Evolutionary conservation across 1,140 invertebrate genomes (phyloP).

Genomic region (Aphaenogaster rudis): DNA sequence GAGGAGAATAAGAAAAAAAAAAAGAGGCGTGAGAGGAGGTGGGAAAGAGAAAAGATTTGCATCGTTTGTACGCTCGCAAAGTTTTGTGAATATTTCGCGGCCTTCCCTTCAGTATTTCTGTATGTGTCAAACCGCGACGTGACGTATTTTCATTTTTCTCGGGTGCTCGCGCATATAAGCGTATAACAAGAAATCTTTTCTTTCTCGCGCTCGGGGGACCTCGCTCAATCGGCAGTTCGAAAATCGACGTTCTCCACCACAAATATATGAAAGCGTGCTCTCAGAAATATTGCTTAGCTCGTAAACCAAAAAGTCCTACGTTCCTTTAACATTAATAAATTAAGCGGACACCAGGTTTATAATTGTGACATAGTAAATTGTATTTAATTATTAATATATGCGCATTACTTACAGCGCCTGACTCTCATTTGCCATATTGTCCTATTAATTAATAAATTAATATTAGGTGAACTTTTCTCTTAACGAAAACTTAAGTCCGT

Average conservation of each 20-base stretch:
- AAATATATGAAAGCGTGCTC: neutral
- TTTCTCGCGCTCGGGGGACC: neutral
- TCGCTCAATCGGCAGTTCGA: slow-evolving; percentile 43
- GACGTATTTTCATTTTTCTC: slow-evolving; percentile 71
- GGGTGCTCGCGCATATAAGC: neutral
- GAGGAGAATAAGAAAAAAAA: slow-evolving; percentile 28
- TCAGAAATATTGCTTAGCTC: neutral
- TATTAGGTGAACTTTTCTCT: neutral
- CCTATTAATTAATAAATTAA: too few relatives aligned
- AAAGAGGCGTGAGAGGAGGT: too few relatives aligned
- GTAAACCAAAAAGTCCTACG: neutral
- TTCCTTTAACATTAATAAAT: neutral
- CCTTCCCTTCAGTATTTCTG: slow-evolving; percentile 9
- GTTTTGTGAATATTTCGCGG: slow-evolving; percentile 58
- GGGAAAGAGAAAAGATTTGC: slow-evolving; percentile 54
- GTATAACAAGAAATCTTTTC: slow-evolving; percentile 28
- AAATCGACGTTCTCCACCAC: slow-evolving; percentile 13
- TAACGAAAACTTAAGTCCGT: neutral
- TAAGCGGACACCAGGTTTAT: too few relatives aligned
- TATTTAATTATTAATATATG: too few relatives aligned
- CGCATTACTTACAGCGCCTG: too few relatives aligned
- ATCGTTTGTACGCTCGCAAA: slow-evolving; percentile 32
- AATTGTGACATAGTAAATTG: too few relatives aligned
- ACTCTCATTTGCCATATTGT: too few relatives aligned
- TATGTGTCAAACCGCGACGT: slow-evolving; percentile 47